Evolutionary conservation across 2,888 invertebrate genomes (phyloP).

Genomic region (Melipona beecheii): DNA sequence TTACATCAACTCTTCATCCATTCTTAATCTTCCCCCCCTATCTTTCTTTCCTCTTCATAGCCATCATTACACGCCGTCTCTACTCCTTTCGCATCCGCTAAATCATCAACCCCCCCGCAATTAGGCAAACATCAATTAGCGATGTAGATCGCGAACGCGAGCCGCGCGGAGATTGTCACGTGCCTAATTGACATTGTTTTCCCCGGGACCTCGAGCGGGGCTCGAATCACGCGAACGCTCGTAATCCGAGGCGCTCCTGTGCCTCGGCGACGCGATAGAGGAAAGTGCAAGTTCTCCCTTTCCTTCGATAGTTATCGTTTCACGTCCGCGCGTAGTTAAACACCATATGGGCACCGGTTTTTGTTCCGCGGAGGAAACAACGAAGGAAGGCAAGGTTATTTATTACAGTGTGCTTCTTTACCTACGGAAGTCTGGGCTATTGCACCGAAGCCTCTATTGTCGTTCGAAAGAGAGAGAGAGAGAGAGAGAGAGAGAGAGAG

Average conservation of each 20-base stretch:
- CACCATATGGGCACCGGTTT: slow-evolving; percentile 72
- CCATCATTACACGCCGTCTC: background rate
- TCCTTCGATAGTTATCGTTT: slow-evolving; percentile 70
- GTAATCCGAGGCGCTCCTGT: background rate
- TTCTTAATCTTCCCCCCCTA: background rate
- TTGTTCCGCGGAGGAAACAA: slow-evolving; percentile 66
- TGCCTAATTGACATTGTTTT: slow-evolving; percentile 46
- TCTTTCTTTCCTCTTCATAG: background rate
- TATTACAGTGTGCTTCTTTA: slow-evolving; percentile 70
- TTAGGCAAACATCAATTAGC: slow-evolving; percentile 7
- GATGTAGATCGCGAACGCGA: background rate
- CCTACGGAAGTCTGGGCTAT: slow-evolving; percentile 75
- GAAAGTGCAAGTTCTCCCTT: slow-evolving; percentile 56
- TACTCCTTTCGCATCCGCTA: background rate
- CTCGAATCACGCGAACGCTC: slow-evolving; percentile 36
- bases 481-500: background rate
- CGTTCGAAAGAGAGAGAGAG: slow-evolving; percentile 10
- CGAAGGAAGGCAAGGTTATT: slow-evolving; percentile 66
- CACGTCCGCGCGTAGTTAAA: slow-evolving; percentile 66
- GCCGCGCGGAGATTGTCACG: slow-evolving; percentile 23
- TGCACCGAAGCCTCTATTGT: slow-evolving; percentile 69
- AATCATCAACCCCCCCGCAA: slow-evolving; percentile 27
- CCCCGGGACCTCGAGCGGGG: background rate
- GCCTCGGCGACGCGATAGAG: background rate
- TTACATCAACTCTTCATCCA: background rate